Percentiles rank a stretch among this genome's conserved stretches.
These are phyloP conservation scores for Procavia capensis DNA, from an alignment of 2,113 vertebrate genomes.

Conservation along the genomic window DNA sequence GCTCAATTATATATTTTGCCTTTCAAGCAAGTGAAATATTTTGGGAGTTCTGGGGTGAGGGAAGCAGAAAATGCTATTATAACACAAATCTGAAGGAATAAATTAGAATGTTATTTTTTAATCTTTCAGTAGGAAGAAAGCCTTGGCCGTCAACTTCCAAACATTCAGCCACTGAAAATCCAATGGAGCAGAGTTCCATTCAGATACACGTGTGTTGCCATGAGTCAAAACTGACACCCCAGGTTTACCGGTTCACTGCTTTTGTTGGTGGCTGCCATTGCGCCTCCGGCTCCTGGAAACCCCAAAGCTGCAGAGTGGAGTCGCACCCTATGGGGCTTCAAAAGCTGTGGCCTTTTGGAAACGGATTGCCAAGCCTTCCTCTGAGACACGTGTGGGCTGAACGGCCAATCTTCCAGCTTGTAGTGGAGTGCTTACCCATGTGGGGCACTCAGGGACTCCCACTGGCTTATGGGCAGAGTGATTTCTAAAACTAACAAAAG, in stretches of 20 bases:
- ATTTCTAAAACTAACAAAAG: conserved; percentile 6
- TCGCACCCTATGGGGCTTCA: background rate
- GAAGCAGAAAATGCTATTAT: background rate
- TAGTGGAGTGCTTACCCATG: background rate
- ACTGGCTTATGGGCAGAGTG: background rate
- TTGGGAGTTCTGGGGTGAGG: background rate
- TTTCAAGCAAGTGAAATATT: background rate
- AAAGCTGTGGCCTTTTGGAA: background rate
- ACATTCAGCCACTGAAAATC: background rate
- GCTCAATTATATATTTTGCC: background rate
- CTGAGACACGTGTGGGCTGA: background rate
- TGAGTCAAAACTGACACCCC: background rate
- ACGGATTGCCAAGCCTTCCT: background rate
- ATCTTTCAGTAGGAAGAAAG: background rate
- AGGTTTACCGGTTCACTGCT: background rate
- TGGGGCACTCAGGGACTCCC: background rate
- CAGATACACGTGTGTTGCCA: background rate
- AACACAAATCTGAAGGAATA: background rate
- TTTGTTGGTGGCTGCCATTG: background rate
- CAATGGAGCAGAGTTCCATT: background rate
- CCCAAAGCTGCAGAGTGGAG: background rate
- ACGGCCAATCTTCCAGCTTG: background rate
- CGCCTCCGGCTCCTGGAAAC: background rate
- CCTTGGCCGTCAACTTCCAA: background rate
- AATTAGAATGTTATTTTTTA: background rate